Evolutionary conservation across 2,888 invertebrate species (phyloP), one percentile per base, ranked within the genome.

Genomic region (Anorthoa munda): DNA sequence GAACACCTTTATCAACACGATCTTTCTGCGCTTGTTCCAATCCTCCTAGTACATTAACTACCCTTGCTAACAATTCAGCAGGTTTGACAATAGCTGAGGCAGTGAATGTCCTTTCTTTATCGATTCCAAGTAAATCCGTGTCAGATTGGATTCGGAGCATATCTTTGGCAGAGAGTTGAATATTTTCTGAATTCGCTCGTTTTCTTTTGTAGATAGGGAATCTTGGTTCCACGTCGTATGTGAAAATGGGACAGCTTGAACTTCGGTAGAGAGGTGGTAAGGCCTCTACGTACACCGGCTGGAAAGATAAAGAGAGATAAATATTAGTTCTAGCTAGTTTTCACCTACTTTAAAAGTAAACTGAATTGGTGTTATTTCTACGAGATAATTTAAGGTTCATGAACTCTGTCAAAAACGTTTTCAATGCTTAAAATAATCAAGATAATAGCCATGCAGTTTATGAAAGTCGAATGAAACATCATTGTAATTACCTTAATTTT

Each of bases 271-370:
- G 81, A 48, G 88, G 89, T 77, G 92, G 95, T 58, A 96, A 93
- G 58, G 97, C 93, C 87, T 97, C 97, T 75, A 97, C 97, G 92
- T 98, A 98, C 3, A 98, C 97, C n/a, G 98, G 97, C 98, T 98
- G 94, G 67, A 96, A 96, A 83, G 75, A 77, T 64, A 85, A 78
- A 74, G 68, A 64, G 12, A 63, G 48, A 58, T 61, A 61, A 65
- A 64, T 60, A 74, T 66, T 65, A 72, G 66, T 50, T 26, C 66
- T 65, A 17, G 66, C 51, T 60, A 67, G 60, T 56, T 55, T 77
- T 72, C 12, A 82, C 55, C 72, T 73, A 67, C 23, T 71, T 71
- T 72, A 13, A 17, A 23, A 63, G 53, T 58, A 48, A 72, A 72
- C 48, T 39, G 13, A 46, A 60, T 66, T 23, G 13, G 46, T 75